Evolutionary conservation across 2,888 invertebrate genomes (phyloP).

Genomic region (Eulithis prunata): DNA sequence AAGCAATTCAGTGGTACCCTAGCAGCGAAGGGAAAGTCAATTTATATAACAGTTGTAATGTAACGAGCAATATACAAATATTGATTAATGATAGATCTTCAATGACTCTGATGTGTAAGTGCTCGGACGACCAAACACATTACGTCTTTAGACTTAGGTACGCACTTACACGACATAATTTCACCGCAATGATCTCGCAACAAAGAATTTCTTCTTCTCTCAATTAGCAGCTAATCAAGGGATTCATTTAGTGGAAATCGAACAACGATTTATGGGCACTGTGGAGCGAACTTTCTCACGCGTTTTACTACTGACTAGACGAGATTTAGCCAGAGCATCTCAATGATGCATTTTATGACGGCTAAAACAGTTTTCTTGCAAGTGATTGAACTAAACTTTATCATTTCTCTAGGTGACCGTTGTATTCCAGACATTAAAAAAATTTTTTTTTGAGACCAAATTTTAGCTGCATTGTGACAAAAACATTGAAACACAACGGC

Average conservation of each 20-base stretch:
- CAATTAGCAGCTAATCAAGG: constrained; percentile 76
- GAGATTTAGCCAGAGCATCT: constrained; percentile 58
- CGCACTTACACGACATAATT: constrained; percentile 56
- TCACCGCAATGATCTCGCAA: constrained; percentile 43
- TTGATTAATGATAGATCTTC: constrained; percentile 64
- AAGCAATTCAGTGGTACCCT: constrained; percentile 30
- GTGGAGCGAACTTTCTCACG: constrained; percentile 72
- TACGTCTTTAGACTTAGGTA: constrained; percentile 35
- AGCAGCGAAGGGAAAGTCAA: constrained; percentile 64
- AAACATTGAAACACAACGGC: background rate
- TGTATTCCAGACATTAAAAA: background rate
- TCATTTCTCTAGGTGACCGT: background rate
- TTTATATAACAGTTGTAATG: constrained; percentile 72
- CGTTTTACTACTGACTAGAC: constrained; percentile 50
- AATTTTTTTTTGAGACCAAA: background rate
- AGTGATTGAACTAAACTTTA: constrained; percentile 12
- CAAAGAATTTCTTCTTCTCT: constrained; percentile 70
- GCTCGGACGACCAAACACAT: constrained; percentile 45
- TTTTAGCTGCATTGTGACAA: background rate
- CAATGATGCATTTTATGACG: constrained; percentile 54
- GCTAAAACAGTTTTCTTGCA: constrained; percentile 49
- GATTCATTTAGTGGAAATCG: constrained; percentile 67
- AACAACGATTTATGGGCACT: constrained; percentile 68
- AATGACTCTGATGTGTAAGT: constrained; percentile 58
- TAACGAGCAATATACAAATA: constrained; percentile 66